Percentiles rank a stretch among this genome's conserved stretches.
These are phyloP conservation scores for Ceuthmochares aereus DNA, from an alignment of 2,113 vertebrate genomes.

Conservation along the genomic window DNA sequence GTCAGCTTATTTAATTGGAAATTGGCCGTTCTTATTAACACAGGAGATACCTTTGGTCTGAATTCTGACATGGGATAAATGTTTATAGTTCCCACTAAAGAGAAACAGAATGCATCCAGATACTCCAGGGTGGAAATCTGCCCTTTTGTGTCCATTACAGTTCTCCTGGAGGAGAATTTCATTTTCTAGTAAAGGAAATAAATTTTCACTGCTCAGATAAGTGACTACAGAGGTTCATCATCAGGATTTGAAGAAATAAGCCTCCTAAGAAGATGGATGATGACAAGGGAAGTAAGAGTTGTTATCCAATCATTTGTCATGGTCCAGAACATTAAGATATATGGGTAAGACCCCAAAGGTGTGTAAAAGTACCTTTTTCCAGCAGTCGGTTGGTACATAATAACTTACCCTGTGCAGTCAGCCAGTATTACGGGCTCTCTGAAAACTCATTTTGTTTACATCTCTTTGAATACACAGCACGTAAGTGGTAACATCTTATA, in stretches of 20 bases:
- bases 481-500: not conserved
- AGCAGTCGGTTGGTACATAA: not conserved
- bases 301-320: constrained; percentile 73
- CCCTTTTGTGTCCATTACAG: constrained; percentile 57
- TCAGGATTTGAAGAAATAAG: constrained; percentile 70
- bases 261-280: constrained; percentile 68
- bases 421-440: not conserved
- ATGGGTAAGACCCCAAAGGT: constrained; percentile 31
- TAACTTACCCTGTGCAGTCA: constrained; percentile 29
- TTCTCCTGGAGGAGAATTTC: constrained; percentile 60
- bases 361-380: constrained; percentile 38
- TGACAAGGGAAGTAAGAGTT: constrained; percentile 67
- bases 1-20: constrained; percentile 51
- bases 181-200: constrained; percentile 70
- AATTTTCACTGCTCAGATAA: constrained; percentile 66
- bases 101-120: not conserved
- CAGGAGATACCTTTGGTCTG: constrained; percentile 7
- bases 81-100: not conserved
- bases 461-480: not conserved
- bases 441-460: constrained; percentile 28
- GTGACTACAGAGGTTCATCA: constrained; percentile 73
- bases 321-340: constrained; percentile 62
- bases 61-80: constrained; percentile 7
- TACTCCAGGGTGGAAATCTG: constrained; percentile 26
- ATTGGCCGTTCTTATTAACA: constrained; percentile 48